Conservation (phyloP, 2,888 invertebrate genomes). For the Heliconius charithonia region DNA sequence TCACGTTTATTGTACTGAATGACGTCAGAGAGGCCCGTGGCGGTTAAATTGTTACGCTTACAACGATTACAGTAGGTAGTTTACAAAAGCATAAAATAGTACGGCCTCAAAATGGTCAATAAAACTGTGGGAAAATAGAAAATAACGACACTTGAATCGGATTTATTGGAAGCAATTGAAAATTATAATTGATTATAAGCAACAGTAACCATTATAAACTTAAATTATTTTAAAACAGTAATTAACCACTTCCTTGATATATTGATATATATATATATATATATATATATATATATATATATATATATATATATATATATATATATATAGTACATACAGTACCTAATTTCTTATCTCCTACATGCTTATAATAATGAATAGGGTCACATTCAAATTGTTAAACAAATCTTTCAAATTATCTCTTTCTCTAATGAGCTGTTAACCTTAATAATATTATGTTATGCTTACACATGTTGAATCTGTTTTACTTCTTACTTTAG, state of each 20-base stretch:
- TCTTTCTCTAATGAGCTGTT: no score
- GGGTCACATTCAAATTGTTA: no score
- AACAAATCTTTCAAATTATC: no score
- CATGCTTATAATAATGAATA: no score
- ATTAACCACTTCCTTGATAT: no score
- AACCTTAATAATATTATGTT: no score
- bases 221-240: background rate
- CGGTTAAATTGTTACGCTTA: conserved; percentile 59
- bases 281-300: no score
- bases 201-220: background rate
- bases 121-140: conserved; percentile 41
- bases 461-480: no score
- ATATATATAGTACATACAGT: no score
- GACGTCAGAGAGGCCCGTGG: conserved; percentile 53
- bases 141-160: conserved; percentile 23
- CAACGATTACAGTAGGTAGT: conserved; percentile 60
- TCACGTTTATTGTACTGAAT: conserved; percentile 49
- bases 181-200: background rate
- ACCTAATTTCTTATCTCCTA: no score
- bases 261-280: no score
- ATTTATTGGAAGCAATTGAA: background rate
- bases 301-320: no score
- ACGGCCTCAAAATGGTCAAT: conserved; percentile 55
- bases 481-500: background rate
- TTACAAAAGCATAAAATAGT: conserved; percentile 62